Base-by-base conservation (phyloP, 2,888 invertebrate species). In the Heliconius hortense region DNA sequence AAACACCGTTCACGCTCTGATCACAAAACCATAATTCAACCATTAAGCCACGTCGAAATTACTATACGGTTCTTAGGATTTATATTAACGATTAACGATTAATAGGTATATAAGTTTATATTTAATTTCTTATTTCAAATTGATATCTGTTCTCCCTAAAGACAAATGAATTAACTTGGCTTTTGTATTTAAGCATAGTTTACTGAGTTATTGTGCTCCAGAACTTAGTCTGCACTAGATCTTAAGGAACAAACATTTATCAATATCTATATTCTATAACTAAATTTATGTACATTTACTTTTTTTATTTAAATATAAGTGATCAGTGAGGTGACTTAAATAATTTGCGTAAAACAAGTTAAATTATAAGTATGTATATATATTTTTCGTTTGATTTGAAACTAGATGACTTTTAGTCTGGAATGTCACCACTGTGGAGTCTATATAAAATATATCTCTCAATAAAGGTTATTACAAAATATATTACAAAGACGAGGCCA, bases 101-200 rank as follows among this genome's bases (percentile, higher is more conserved):
- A 24, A 59, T 60, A 26, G 5, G 1, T 1, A 31, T 31, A 63
- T 21, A 64, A 64, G 5, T 64, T 11, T 24, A 35, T 35, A n/a
- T 13, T 31, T 5, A 0, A 64, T 62, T 62, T 28, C 28, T 62
- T 28, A 63, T 18, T 31, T 31, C 10, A 63, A 64, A 64, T 64
- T 24, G 1, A 35, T 15, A 39, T 64, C 2, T 15, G 24, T 35
- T 64, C 13, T 35, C 21, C 4, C 13, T 5, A 64, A 64, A 64
- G 64, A 64, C 13, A 39, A 39, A 64, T 64, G 11, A 64, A 64
- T 64, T 24, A 64, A 39, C 39, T 64, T 64, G 35, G 35, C 28
- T 28, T 62, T 63, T 63, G 31, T 63, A 63, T 63, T 31, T 31
- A 31, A 63, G 63, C 21, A 60, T 15, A 63, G 28, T 21, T 63